Conservation (phyloP, 1,140 invertebrate genomes). For the Chironomus tepperi region DNA sequence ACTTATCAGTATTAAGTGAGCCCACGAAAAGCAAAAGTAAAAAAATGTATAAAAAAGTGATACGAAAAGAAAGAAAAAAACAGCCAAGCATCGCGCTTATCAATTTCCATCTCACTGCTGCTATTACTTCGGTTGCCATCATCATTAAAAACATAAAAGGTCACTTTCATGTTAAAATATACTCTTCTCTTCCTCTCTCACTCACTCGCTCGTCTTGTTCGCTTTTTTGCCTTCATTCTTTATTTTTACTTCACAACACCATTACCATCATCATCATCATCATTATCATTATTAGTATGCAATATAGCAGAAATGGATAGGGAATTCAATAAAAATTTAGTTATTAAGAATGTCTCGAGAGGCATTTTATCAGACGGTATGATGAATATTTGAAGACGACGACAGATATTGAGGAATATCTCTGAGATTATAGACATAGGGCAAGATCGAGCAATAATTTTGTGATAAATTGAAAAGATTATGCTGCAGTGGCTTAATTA, state of each 20-base stretch:
- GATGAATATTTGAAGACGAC: too few relatives aligned
- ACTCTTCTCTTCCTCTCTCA: not conserved
- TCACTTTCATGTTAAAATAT: slow-evolving; percentile 22
- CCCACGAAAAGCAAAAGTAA: not conserved
- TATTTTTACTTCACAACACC: slow-evolving; percentile 7
- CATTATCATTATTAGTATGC: not conserved
- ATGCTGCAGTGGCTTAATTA: too few relatives aligned
- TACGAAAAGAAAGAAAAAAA: not conserved
- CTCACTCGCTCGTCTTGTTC: not conserved
- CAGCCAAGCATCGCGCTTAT: not conserved
- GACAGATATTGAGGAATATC: too few relatives aligned
- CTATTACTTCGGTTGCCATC: not conserved
- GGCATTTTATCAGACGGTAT: too few relatives aligned
- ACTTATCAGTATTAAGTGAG: not conserved
- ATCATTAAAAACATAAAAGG: slow-evolving; percentile 24
- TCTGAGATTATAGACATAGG: too few relatives aligned
- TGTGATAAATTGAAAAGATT: too few relatives aligned
- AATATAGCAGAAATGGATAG: not conserved
- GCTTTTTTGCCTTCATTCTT: too few relatives aligned
- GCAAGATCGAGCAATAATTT: too few relatives aligned
- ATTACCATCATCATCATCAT: slow-evolving; percentile 4
- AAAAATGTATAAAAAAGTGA: not conserved
- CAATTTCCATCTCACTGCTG: slow-evolving; percentile 20
- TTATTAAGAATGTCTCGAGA: too few relatives aligned
- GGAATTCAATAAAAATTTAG: too few relatives aligned